Evolutionary conservation across 2,888 invertebrate species (phyloP).

Genomic region (Drosophila tripunctata): DNA sequence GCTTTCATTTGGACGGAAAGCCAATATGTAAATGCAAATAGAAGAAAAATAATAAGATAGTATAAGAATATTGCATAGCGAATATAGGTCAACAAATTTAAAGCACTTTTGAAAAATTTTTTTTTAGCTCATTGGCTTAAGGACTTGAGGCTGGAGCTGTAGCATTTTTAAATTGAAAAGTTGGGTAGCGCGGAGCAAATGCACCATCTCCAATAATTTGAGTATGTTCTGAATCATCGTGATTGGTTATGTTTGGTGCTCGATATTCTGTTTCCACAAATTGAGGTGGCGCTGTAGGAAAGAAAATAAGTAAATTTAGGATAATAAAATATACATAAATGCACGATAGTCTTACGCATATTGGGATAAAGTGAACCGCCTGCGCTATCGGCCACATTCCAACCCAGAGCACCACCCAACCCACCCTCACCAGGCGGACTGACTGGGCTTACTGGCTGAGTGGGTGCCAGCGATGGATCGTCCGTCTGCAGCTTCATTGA

Average conservation of each 20-base stretch:
- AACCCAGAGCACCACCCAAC: conserved; percentile 83
- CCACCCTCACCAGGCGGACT: conserved; percentile 81
- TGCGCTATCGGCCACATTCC: conserved; percentile 84
- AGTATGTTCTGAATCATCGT: conserved; percentile 87
- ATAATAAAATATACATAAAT: not conserved
- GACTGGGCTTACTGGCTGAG: conserved; percentile 84
- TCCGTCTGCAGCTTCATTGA: conserved; percentile 83
- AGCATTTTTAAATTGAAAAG: conserved; percentile 86
- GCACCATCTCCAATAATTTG: conserved; percentile 85
- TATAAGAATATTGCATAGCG: conserved; percentile 7
- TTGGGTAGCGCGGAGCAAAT: conserved; percentile 87
- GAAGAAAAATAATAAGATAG: not conserved
- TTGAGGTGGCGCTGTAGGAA: conserved; percentile 87
- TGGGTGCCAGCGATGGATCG: conserved; percentile 83
- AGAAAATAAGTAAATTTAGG: too few species aligned
- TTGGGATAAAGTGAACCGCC: conserved; percentile 84
- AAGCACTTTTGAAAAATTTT: conserved; percentile 1
- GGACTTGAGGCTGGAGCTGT: conserved; percentile 85
- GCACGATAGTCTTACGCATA: conserved; percentile 84
- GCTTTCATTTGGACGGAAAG: conserved; percentile 61
- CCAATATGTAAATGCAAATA: conserved; percentile 42
- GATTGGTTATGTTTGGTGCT: conserved; percentile 87
- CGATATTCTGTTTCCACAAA: conserved; percentile 87
- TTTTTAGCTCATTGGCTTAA: conserved; percentile 44
- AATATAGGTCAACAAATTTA: conserved; percentile 6